Evolutionary conservation across 2,113 vertebrate genomes (phyloP).

Genomic region (Labrus mixtus): DNA sequence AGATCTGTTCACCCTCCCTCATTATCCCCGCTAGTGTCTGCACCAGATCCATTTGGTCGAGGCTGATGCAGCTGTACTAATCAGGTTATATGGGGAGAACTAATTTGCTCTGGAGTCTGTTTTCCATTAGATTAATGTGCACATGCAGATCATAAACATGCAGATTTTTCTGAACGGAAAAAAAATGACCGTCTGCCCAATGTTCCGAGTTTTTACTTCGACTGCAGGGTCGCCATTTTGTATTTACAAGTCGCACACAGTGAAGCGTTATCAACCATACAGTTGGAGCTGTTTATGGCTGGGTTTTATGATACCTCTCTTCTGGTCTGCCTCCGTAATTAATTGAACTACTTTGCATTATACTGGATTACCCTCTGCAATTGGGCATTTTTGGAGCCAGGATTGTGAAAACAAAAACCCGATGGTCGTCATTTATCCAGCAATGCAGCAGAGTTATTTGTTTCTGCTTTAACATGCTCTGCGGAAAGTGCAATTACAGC

Average conservation of each 20-base stretch:
- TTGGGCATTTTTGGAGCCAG: conserved; percentile 46
- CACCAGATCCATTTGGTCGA: conserved; percentile 51
- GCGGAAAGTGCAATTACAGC: conserved; percentile 66
- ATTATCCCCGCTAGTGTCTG: conserved; percentile 21
- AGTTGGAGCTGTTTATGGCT: conserved; percentile 64
- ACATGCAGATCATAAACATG: conserved; percentile 65
- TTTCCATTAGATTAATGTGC: conserved; percentile 70
- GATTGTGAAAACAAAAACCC: conserved; percentile 54
- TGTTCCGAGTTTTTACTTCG: conserved; percentile 45
- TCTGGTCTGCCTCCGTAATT: conserved; percentile 63
- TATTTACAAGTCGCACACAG: conserved; percentile 63
- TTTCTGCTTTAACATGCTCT: conserved; percentile 70
- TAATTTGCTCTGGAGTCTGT: conserved; percentile 67
- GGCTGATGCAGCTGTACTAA: conserved; percentile 50
- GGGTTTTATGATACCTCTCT: conserved; percentile 66
- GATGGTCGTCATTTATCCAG: conserved; percentile 61
- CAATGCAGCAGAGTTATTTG: conserved; percentile 62
- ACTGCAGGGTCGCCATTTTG: conserved; percentile 72
- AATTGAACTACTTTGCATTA: conserved; percentile 71
- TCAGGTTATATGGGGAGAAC: conserved; percentile 58
- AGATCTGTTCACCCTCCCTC: conserved; percentile 1
- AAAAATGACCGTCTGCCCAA: conserved; percentile 48
- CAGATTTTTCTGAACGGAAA: conserved; percentile 65
- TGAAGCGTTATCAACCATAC: conserved; percentile 57
- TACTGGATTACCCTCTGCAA: conserved; percentile 62